phyloP scores from a whole-genome alignment of 2,888 invertebrate genomes.

The Dryadula phaetusa region DNA sequence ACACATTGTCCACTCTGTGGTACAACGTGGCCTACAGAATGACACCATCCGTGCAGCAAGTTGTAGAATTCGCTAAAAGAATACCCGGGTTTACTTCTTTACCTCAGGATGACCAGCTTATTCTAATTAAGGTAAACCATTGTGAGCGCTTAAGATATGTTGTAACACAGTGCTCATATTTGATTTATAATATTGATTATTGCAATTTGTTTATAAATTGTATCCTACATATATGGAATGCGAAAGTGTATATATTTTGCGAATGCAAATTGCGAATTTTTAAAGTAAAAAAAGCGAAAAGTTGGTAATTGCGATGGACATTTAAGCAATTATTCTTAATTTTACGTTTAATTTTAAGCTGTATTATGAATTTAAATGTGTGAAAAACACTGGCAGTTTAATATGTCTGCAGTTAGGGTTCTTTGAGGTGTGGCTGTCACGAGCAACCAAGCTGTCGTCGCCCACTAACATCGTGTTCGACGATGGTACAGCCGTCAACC shows the following conservation, averaged over 20 bases:
- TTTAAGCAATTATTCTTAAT: background rate
- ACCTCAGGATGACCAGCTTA: constrained; percentile 97
- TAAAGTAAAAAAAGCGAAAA: background rate
- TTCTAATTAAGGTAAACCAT: constrained; percentile 91
- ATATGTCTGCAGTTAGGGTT: constrained; percentile 87
- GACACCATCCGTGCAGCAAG: constrained; percentile 95
- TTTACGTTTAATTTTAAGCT: background rate
- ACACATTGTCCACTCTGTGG: constrained; percentile 94
- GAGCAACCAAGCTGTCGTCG: constrained; percentile 92
- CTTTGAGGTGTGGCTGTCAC: constrained; percentile 97
- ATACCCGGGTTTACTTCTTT: constrained; percentile 96
- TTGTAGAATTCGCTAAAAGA: constrained; percentile 98
- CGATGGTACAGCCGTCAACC: constrained; percentile 93
- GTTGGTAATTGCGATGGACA: background rate
- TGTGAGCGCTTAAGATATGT: background rate
- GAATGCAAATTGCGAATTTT: constrained; percentile 4
- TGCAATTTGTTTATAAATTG: background rate
- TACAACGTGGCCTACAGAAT: constrained; percentile 93
- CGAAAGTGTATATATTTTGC: background rate
- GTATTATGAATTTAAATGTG: constrained; percentile 3
- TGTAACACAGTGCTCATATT: background rate
- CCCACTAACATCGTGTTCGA: constrained; percentile 92
- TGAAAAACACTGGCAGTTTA: constrained; percentile 50
- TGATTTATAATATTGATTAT: background rate
- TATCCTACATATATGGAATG: background rate